Base-by-base conservation (phyloP, 2,888 invertebrate genomes). In the Chesias legatella region DNA sequence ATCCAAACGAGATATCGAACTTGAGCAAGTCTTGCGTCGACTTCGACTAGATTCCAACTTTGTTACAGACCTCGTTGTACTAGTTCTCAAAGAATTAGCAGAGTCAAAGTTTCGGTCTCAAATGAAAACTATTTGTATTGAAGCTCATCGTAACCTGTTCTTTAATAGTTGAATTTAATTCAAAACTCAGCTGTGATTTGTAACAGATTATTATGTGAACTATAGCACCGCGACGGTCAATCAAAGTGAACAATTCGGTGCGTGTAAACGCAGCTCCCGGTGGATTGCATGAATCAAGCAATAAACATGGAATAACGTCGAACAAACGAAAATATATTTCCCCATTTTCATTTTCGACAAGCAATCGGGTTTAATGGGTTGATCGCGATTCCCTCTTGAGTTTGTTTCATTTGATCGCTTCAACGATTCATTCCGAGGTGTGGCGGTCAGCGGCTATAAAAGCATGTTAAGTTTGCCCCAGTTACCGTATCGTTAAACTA, bases 281-380 rank as follows among this genome's bases (percentile, higher is more conserved):
- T 55, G 79, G 79, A 75, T 71, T 77, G 80, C 78, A 78, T 71
- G 72, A 73, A 79, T 74, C 78, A 74, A 66, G 65, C 62, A 68
- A 79, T 79, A 77, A 79, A 76, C 73, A 70, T 63, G 67, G 59
- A 63, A 74, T 69, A 75, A 68, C 68, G 65, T 58, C 58, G 69
- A 70, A 79, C 76, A 77, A 81, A 79, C 77, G 77, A 73, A 82
- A 77, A 84, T 80, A 76, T 82, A 80, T 80, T 70, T 69, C 59
- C 67, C 75, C 73, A 73, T 83, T 83, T 83, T 83, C 75, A 84
- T 85, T 83, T 85, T 80, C 75, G 82, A 83, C 83, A 82, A 82
- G 81, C 80, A 80, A 79, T 80, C 79, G 77, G 67, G 71, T 77
- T 82, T 79, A 83, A 84, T 84, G 77, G 83, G 76, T 77, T 78